A percentile compares a stretch with the other conserved stretches of the same genome.
Conservation (phyloP, 2,113 vertebrate genomes). For the pig (Sus scrofa) region DNA sequence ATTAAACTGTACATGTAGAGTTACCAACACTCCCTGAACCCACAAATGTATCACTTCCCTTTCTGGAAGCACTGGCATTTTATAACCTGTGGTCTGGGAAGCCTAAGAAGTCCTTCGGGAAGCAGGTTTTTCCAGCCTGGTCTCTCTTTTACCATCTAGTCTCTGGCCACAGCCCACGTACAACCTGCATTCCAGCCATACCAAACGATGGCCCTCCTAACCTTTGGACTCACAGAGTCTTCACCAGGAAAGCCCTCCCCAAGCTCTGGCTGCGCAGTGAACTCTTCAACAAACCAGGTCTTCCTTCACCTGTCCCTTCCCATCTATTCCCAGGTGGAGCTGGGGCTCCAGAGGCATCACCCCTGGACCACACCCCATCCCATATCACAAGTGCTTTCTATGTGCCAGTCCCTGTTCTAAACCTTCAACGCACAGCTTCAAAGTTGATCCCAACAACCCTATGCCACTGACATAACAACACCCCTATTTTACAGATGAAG, state of each 20-base stretch:
- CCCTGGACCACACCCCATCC: no score
- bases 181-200: neutral
- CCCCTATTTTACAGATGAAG: neutral
- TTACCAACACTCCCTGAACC: neutral
- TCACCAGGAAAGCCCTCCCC: neutral
- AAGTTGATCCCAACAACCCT: neutral
- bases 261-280: neutral
- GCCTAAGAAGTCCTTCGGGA: neutral
- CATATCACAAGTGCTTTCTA: neutral
- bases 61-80: neutral
- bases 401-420: neutral
- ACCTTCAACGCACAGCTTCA: neutral
- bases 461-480: neutral
- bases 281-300: neutral
- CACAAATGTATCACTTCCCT: neutral
- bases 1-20: neutral
- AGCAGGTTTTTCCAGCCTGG: neutral
- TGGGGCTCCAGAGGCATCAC: rapidly evolving
- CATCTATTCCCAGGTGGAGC: rapidly evolving
- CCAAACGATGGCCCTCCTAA: neutral
- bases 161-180: neutral
- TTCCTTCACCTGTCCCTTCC: neutral
- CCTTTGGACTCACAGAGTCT: neutral
- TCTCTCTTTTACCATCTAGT: neutral
- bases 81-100: neutral